Base-by-base conservation (phyloP, 2,113 vertebrate species). In the Prietella phreatophila region DNA sequence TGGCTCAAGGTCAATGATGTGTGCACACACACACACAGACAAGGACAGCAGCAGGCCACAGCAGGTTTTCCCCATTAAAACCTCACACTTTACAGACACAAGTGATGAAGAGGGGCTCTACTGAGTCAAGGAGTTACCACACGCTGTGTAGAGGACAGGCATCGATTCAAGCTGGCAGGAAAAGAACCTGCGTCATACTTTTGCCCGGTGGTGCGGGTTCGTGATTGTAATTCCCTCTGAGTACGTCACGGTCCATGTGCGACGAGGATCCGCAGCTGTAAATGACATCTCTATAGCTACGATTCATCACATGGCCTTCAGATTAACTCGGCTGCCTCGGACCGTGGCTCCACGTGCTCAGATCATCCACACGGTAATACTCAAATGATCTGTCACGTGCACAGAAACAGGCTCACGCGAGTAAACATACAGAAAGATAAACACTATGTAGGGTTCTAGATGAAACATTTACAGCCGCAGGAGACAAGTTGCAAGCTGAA, bases 281-380 rank as follows among this genome's bases (percentile, higher is more conserved):
- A 95, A 94, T 94, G 94, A 95, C 93, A 93, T 92, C 91, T 91
- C 89, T 87, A 82, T 90, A 83, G 92, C 93, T 93, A 92, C 89
- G 82, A 93, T 95, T 95, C 94, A 95, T 95, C 95, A 95, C 93
- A 93, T 94, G 94, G 95, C 93, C 76, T 91, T 90, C 90, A 95
- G 93, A 96, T 95, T 95, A 94, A 95, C 94, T 93, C 93, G 90
- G 91, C 90, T 94, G 94, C 93, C 94, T 95, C 95, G 94, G 93
- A 93, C 93, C 86, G 84, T 86, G 84, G 84, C 42, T 88, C 65
- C 42, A 47, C 63, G 42, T 55, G 50, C 36, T 79, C 86, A 86
- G 39, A 83, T 87, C 82, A 88, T 27, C 4, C 14, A 56, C 86
- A 91, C 67, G 36, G 50, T n/a, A 75, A 88, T 50, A 61, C 75